Evolutionary conservation across 2,113 vertebrate species (phyloP), one percentile per base, ranked within the genome.

Genomic region (Lepisosteus oculatus): DNA sequence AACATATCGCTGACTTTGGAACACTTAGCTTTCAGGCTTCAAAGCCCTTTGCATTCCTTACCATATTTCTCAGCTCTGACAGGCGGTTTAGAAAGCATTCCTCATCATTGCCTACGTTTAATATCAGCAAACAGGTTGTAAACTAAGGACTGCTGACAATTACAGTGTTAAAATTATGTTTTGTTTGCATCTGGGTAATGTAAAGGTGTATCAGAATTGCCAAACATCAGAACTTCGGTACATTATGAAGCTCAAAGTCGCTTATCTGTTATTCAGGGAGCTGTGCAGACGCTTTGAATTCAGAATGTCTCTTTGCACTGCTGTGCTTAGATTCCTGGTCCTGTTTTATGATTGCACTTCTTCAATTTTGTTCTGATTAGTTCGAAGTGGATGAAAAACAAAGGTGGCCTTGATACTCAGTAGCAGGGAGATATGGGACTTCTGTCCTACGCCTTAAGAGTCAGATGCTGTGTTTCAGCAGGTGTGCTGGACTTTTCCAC

Each of bases 41-140:
- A 76, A 72, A 76, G 74, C 43, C 47, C 29, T 41, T 42, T 47
- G 70, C 74, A 69, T 76, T 76, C 74, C 70, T 72, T 3, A 8
- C 56, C 66, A 62, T 72, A 67, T 66, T 71, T 65, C 44, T 51
- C 44, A 8, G 43, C 61, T 9, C 8, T 8, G 8, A 7, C 14
- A n/a, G n/a, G 12, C 57, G 3, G 6, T 59, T 2, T 29, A 29
- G 9, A 59, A 4, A 13, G n/a, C 57, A 59, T 59, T 11, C 2
- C 12, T 59, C 4, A 5, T 59, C 9, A 9, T 3, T 59, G 56
- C 11, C 3, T 7, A 5, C 1, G 57, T 13, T 11, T 2, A 59
- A 59, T 5, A 59, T 5, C 14, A n/a, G 57, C n/a, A n/a, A 59
- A 59, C 57, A 59, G 47, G 47, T 59, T n/a, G 11, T 59, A 13